Evolutionary conservation across 2,888 invertebrate species (phyloP), one percentile per base, ranked within the genome.

Genomic region (Axea sp.): DNA sequence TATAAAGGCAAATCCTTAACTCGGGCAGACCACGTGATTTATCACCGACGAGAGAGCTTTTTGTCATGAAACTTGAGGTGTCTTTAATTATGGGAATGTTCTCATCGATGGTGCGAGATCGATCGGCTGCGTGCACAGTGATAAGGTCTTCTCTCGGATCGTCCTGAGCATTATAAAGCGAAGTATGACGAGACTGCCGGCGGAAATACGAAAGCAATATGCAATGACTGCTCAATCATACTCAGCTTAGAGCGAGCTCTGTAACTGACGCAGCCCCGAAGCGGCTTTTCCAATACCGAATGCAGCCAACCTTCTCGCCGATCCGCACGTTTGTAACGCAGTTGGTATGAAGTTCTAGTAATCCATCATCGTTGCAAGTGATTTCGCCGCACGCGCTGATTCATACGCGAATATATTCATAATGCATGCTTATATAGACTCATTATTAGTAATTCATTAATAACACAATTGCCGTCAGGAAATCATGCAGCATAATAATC

Each of bases 141-240:
- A 57, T 51, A 65, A 37, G 55, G 60, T 78, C 37, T 69, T 71
- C 64, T 6, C 35, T 6, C n/a, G 69, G 59, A 39, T 72, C 75
- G 67, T 73, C 51, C 17, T 8, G 35, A 11, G 57, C 39, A 59
- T 55, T 73, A 59, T 64, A 71, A 73, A 80, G 77, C 77, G 75
- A 45, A 39, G 67, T 76, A 72, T 68, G 76, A 76, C 72, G 43
- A 5, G 37, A 49, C 57, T 39, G 49, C 15, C 49, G 57, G 57
- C 55, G 41, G 37, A 53, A 49, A 62, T 62, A 57, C 57, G 65
- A 65, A 67, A 77, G 76, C 76, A 78, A 79, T 80, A 78, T 76
- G 73, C 81, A 77, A 79, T 78, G 75, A 76, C 80, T 78, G 81
- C 80, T 84, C 84, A 81, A 84, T 84, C 83, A 83, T 84, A 83